Percentiles rank a stretch among this genome's conserved stretches.
These are phyloP conservation scores for Lamellibrachia satsuma DNA, from an alignment of 2,888 invertebrate genomes.

Conservation along the genomic window DNA sequence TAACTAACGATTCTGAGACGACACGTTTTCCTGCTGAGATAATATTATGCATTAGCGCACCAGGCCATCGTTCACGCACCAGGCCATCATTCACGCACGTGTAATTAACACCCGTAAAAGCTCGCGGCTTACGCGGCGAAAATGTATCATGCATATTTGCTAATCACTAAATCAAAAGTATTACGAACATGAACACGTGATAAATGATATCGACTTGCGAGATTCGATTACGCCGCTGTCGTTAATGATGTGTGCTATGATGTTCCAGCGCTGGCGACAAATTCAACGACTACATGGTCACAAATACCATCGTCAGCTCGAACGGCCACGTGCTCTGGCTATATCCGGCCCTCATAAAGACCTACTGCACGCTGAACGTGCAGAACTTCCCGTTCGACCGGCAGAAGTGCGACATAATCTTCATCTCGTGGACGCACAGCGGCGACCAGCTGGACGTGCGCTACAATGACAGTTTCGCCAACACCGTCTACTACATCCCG, in stretches of 20 bases:
- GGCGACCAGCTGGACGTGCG: conserved; percentile 59
- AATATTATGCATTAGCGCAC: not conserved
- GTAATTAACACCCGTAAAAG: conserved; percentile 18
- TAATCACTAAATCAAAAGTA: not conserved
- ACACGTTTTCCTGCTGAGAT: not conserved
- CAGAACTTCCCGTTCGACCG: conserved; percentile 69
- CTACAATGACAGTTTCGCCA: conserved; percentile 42
- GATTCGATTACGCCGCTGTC: not conserved
- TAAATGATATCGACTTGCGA: not conserved
- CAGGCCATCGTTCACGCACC: not conserved
- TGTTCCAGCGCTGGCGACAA: conserved; percentile 46
- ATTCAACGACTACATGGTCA: conserved; percentile 55
- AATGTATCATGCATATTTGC: not conserved
- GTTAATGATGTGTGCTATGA: not conserved
- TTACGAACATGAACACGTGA: conserved; percentile 3
- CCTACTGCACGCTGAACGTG: conserved; percentile 68
- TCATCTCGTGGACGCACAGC: conserved; percentile 69
- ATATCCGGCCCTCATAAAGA: conserved; percentile 67
- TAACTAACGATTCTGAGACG: not conserved
- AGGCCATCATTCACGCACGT: not conserved
- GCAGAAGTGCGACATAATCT: conserved; percentile 67
- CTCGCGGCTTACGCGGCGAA: not conserved
- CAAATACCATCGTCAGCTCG: conserved; percentile 67
- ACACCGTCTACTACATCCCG: conserved; percentile 75
- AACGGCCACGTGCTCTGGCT: conserved; percentile 69